These are phyloP conservation scores for Arbacia lixula DNA, from an alignment of 53 echinoderm and acorn worm species.

Conservation along the genomic window DNA sequence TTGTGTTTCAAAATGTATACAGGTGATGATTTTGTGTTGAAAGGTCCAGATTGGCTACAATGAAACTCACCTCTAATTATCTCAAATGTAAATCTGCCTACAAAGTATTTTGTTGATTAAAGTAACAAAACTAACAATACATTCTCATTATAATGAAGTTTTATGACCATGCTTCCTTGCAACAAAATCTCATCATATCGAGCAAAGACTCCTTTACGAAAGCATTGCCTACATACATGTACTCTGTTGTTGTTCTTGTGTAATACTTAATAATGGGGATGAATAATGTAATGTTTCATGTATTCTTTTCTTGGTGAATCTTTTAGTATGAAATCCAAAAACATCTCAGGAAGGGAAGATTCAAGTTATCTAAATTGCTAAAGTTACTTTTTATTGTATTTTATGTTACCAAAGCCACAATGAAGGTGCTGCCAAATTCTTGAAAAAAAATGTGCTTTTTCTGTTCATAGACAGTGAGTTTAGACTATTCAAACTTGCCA, in stretches of 20 bases:
- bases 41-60: too few species aligned
- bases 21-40: too few species aligned
- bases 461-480: conserved; percentile 22
- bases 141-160: too few species aligned
- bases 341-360: conserved; percentile 14
- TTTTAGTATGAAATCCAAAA: conserved; percentile 24
- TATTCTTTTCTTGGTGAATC: conserved; percentile 19
- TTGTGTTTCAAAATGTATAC: too few species aligned
- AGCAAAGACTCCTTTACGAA: conserved; percentile 28
- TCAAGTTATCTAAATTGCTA: conserved; percentile 11
- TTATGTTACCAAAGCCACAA: conserved; percentile 27
- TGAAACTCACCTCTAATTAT: too few species aligned
- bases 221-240: conserved; percentile 21
- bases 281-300: conserved; percentile 30
- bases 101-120: too few species aligned
- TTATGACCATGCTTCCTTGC: too few species aligned
- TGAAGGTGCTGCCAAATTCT: conserved; percentile 30
- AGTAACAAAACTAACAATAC: too few species aligned
- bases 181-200: too few species aligned
- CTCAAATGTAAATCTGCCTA: too few species aligned
- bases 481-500: conserved; percentile 17
- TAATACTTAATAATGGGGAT: conserved; percentile 30
- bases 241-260: conserved; percentile 22
- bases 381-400: conserved; percentile 26
- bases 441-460: conserved; percentile 21